These are phyloP conservation scores for Nematolebias whitei DNA, from an alignment of 2,113 vertebrate genomes.

Conservation along the genomic window DNA sequence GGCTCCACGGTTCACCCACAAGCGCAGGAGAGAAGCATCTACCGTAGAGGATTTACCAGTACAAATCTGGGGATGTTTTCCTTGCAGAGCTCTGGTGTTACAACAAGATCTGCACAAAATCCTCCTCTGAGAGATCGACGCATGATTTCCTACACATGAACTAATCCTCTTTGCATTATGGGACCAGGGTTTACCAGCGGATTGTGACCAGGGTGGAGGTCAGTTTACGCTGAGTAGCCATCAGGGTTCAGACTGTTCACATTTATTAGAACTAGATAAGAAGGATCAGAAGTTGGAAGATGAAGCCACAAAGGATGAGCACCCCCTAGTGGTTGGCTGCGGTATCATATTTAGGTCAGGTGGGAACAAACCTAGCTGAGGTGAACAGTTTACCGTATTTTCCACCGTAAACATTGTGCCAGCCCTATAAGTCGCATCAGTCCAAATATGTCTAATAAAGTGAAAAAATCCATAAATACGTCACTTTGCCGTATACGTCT, in stretches of 20 bases:
- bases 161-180: conserved; percentile 66
- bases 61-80: conserved; percentile 8
- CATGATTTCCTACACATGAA: conserved; percentile 43
- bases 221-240: conserved; percentile 32
- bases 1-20: conserved; percentile 7
- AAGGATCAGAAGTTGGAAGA: no score
- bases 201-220: conserved; percentile 35
- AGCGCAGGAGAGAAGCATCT: neutral
- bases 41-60: conserved; percentile 2
- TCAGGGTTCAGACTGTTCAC: neutral
- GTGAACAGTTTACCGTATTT: no score
- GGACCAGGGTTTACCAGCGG: conserved; percentile 33
- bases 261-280: no score
- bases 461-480: no score
- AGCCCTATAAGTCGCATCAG: no score
- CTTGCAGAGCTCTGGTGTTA: neutral
- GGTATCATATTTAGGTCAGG: no score
- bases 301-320: no score
- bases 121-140: conserved; percentile 21
- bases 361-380: no score
- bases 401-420: no score
- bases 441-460: no score
- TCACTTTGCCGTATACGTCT: no score
- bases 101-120: conserved; percentile 20
- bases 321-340: no score